Conservation (phyloP, 2,888 invertebrate genomes). For the Drosophila yooni region DNA sequence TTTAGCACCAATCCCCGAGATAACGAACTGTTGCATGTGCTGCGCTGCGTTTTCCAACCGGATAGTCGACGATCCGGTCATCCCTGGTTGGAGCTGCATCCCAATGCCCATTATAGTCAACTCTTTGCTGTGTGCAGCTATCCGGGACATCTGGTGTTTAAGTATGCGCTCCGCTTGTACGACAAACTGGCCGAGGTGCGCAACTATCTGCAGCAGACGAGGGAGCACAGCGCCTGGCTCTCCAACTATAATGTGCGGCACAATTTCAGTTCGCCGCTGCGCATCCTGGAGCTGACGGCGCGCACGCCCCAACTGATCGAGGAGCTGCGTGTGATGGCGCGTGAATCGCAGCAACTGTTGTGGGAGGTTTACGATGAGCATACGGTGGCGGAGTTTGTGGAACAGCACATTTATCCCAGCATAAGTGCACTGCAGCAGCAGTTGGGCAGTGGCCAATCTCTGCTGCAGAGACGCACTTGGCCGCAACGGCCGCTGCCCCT, state of each 20-base stretch:
- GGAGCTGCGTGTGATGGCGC: slow-evolving; percentile 86
- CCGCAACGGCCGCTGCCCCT: slow-evolving; percentile 87
- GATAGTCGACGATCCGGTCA: slow-evolving; percentile 84
- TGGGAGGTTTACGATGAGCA: slow-evolving; percentile 87
- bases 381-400: slow-evolving; percentile 88
- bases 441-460: slow-evolving; percentile 86
- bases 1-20: slow-evolving; percentile 86
- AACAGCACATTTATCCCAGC: slow-evolving; percentile 88
- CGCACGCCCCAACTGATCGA: slow-evolving; percentile 87
- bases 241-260: slow-evolving; percentile 89
- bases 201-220: slow-evolving; percentile 82
- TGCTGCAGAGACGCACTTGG: slow-evolving; percentile 87
- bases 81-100: slow-evolving; percentile 87
- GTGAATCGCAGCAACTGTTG: slow-evolving; percentile 87
- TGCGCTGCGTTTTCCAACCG: slow-evolving; percentile 86
- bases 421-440: slow-evolving; percentile 86
- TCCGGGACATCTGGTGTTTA: slow-evolving; percentile 87
- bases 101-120: slow-evolving; percentile 87
- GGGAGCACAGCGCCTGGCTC: slow-evolving; percentile 87
- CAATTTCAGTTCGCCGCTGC: slow-evolving; percentile 88
- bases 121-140: slow-evolving; percentile 88
- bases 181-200: slow-evolving; percentile 84
- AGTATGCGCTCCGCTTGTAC: slow-evolving; percentile 84
- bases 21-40: slow-evolving; percentile 85
- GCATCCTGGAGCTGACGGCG: slow-evolving; percentile 88